phyloP scores from a whole-genome alignment of 2,888 invertebrate species.

The Nebria salina region DNA sequence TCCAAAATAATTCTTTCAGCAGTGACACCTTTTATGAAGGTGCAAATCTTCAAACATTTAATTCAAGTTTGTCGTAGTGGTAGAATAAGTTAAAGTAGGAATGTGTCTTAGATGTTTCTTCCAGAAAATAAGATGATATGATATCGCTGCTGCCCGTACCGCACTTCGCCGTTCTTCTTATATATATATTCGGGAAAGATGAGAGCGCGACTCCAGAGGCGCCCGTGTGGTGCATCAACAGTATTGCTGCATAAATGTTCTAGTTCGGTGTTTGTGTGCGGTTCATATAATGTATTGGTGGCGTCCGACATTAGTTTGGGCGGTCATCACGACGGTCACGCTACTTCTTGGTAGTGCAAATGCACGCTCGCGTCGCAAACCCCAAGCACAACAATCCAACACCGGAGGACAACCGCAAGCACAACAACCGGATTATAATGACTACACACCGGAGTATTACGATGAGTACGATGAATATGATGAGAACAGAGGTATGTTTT shows the following conservation, averaged over 20 bases:
- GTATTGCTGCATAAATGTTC: background rate
- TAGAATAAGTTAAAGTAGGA: background rate
- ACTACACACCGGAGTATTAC: slow-evolving; percentile 56
- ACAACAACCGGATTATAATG: slow-evolving; percentile 57
- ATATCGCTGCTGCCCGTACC: background rate
- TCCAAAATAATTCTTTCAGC: background rate
- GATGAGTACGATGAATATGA: slow-evolving; percentile 56
- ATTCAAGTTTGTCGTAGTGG: background rate
- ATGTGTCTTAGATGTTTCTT: background rate
- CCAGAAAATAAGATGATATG: background rate
- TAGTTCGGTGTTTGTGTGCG: background rate
- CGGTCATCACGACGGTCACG: slow-evolving; percentile 31
- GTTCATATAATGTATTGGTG: background rate
- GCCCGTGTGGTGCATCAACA: background rate
- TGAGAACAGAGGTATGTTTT: slow-evolving; percentile 52
- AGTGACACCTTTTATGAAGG: background rate
- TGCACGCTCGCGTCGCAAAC: slow-evolving; percentile 38
- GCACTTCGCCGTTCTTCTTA: background rate
- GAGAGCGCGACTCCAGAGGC: background rate
- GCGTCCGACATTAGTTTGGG: background rate
- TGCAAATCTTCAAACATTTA: too few relatives aligned
- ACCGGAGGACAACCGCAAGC: slow-evolving; percentile 51
- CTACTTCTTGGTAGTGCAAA: slow-evolving; percentile 40
- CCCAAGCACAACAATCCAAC: slow-evolving; percentile 33
- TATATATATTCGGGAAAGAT: background rate